phyloP scores from a whole-genome alignment of 1,140 invertebrate genomes.

The Colletes gigas region DNA sequence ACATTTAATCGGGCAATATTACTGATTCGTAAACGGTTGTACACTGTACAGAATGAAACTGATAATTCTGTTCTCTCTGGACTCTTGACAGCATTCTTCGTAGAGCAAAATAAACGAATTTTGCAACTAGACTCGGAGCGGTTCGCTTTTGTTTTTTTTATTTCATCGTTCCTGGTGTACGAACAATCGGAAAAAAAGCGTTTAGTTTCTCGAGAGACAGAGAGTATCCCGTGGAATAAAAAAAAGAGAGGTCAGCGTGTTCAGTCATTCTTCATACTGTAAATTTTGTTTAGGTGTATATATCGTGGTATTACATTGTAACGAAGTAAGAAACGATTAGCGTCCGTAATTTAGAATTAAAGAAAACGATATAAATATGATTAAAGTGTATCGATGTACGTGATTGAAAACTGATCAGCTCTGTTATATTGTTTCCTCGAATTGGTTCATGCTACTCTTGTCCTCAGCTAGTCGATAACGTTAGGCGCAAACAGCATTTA shows the following conservation, averaged over 20 bases:
- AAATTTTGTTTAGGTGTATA: conserved; percentile 47
- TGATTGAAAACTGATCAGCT: conserved; percentile 17
- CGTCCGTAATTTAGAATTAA: conserved; percentile 39
- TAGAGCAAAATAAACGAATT: conserved; percentile 66
- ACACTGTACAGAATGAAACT: conserved; percentile 52
- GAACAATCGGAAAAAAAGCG: not conserved
- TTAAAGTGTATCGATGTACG: conserved; percentile 31
- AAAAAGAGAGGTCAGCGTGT: not conserved
- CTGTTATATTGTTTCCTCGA: conserved; percentile 29
- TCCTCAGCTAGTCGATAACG: conserved; percentile 37
- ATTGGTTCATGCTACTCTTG: conserved; percentile 20
- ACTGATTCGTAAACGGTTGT: conserved; percentile 20
- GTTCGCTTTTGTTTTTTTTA: conserved; percentile 30
- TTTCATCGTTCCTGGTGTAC: conserved; percentile 39
- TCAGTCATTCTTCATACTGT: conserved; percentile 18
- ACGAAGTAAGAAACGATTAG: conserved; percentile 35
- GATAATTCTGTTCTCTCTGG: conserved; percentile 47
- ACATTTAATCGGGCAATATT: conserved; percentile 27
- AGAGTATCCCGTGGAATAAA: not conserved
- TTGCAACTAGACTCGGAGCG: conserved; percentile 58
- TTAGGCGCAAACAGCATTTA: conserved; percentile 43
- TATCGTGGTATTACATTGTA: conserved; percentile 18
- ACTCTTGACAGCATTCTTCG: conserved; percentile 52
- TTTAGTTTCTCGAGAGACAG: not conserved
- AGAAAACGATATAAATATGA: conserved; percentile 17